Evolutionary conservation across 2,113 vertebrate genomes (phyloP), one percentile per base, ranked within the genome.

Genomic region (Glaucidium brasilianum): DNA sequence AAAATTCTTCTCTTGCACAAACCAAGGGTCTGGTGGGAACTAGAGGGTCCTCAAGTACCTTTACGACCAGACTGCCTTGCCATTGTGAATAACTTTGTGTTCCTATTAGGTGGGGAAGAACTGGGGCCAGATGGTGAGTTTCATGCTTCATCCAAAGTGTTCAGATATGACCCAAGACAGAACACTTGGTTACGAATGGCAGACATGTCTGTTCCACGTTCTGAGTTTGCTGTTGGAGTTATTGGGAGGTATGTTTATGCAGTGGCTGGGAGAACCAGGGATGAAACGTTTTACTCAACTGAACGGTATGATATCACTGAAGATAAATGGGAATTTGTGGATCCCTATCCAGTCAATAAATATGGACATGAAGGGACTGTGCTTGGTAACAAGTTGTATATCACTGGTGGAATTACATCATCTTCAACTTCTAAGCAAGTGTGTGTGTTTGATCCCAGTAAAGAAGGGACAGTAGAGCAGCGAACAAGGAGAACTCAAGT

Each of bases 391-490:
- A 99, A 99, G 90, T 97, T 99, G 50, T 99, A 99, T 96, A 99
- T 99, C 98, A 99, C 99, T 10, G 99, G 99, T 66, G 99, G 99
- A 85, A 99, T 99, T 98, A 99, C 99, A 32, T 99, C 99, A 18
- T 99, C 99, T 82, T 99, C 99, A 94, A 99, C 99, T 83, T 99
- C 99, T 94, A 99, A 99, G 89, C 99, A 99, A 98, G 99, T 99
- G 66, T 99, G 99, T 6, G 99, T 99, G 49, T 99, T 99, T 76
- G 99, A 99, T 86, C 99, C 99, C 13, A 99, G 99, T 86, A 99
- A 99, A 96, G 99, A 99, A 95, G 99, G 98, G 12, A 98, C 98
- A 25, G 97, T 99, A 45, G 98, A 99, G 29, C 99, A 99, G 87
- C 98, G 99, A 94, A 99, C 99, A 62, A 98, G 99, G 82, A 98